Base-by-base conservation (phyloP, 2,113 vertebrate genomes). In the Centropus unirufus region DNA sequence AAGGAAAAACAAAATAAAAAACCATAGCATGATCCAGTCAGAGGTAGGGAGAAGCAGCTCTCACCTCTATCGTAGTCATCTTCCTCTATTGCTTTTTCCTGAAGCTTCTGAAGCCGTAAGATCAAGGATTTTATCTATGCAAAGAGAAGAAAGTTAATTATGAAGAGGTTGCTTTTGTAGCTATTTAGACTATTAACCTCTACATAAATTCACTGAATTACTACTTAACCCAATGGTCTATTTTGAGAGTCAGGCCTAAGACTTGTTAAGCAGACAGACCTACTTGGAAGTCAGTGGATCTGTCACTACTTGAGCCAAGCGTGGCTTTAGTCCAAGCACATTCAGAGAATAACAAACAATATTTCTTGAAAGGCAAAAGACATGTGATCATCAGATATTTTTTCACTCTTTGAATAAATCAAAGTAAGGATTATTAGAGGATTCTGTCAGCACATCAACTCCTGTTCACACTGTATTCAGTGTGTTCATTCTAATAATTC, bases 1-100 rank as follows among this genome's bases (percentile, higher is more conserved):
- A 54, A 69, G 29, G 2, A 2, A 6, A 12, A 6, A 11, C n/a
- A 26, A 44, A n/a, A 74, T 46, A 82, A 58, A 18, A 32, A 1
- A 3, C 24, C 36, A 36, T 36, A 88, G 14, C 26, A 83, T 42
- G 30, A 93, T 68, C 34, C 64, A 61, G 18, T 13, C 13, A 40
- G n/a, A 23, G 3, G 2, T 3, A 34, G 11, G 10, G 12, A 36
- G 29, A 14, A 67, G 4, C 11, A 90, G 49, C 16, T 84, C 89
- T 91, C 78, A 99, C 99, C 99, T 97, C 93, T 97, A 12, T 99
- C 99, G 75, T 98, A 99, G 93, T 99, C 98, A n/a, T 99, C 99
- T 44, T 98, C 98, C 72, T 98, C 95, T 92, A 99, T 34, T 22
- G 98, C 98, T 96, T 98, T 98, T 94, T 98, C 98, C 95, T 99